Evolutionary conservation across 2,888 invertebrate species (phyloP).

Genomic region (Apeira syringaria): DNA sequence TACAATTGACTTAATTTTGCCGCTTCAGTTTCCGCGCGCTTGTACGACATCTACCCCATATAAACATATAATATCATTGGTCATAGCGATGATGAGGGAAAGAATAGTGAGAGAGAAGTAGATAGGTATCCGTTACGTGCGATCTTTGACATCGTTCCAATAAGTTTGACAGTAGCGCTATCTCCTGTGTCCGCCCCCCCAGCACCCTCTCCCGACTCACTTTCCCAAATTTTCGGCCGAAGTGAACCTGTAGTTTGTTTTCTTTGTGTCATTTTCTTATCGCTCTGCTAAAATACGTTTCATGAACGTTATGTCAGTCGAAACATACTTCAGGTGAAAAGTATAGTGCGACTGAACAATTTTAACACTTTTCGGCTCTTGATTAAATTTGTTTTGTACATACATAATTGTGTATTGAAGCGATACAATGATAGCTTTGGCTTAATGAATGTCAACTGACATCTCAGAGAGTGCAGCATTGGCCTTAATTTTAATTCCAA

Average conservation of each 20-base stretch:
- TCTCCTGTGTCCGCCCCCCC: constrained; percentile 39
- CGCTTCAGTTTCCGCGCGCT: too few species aligned
- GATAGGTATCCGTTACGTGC: constrained; percentile 62
- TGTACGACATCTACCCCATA: too few species aligned
- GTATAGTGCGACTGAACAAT: constrained; percentile 49
- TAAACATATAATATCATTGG: constrained; percentile 7
- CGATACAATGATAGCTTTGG: too few species aligned
- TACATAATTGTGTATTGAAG: too few species aligned
- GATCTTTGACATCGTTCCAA: constrained; percentile 77
- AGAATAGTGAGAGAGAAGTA: constrained; percentile 49
- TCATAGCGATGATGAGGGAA: constrained; percentile 28
- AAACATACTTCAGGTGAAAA: constrained; percentile 78
- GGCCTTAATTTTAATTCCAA: too few species aligned
- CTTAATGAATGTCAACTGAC: too few species aligned
- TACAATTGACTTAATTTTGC: too few species aligned
- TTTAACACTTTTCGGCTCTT: too few species aligned
- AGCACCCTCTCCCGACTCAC: constrained; percentile 35
- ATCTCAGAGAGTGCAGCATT: too few species aligned
- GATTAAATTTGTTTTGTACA: too few species aligned
- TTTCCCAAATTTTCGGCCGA: constrained; percentile 74
- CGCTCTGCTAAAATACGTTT: constrained; percentile 82
- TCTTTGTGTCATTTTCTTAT: constrained; percentile 84
- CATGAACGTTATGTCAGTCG: constrained; percentile 79
- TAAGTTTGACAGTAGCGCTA: constrained; percentile 70
- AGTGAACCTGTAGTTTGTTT: constrained; percentile 79